phyloP scores from a whole-genome alignment of 2,888 invertebrate genomes.

The Ceramica pisi region DNA sequence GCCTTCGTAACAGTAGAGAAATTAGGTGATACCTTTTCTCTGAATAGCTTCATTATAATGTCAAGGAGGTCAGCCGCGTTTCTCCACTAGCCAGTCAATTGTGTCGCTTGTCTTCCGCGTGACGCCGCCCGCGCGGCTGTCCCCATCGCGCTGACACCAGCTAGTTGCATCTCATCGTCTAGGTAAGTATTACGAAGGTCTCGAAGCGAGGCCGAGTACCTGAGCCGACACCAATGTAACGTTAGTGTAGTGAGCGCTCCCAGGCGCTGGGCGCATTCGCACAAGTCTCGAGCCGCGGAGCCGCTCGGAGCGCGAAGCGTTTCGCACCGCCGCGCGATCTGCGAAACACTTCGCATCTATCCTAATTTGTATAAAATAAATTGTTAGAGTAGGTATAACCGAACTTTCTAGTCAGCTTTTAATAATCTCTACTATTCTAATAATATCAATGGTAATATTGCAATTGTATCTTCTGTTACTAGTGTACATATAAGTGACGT shows the following conservation, averaged over 20 bases:
- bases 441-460: conserved; percentile 83
- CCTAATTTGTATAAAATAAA: conserved; percentile 77
- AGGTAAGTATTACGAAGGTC: conserved; percentile 80
- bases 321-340: conserved; percentile 53
- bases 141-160: conserved; percentile 80
- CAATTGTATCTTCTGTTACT: conserved; percentile 84
- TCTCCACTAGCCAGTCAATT: conserved; percentile 84
- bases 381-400: conserved; percentile 87
- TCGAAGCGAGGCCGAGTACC: conserved; percentile 85
- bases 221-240: conserved; percentile 84
- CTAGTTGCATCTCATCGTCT: conserved; percentile 82
- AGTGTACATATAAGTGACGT: conserved; percentile 81
- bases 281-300: conserved; percentile 61
- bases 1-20: conserved; percentile 90
- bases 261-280: conserved; percentile 61
- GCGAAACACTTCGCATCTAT: conserved; percentile 63
- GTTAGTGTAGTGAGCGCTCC: conserved; percentile 71
- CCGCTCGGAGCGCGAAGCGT: conserved; percentile 59
- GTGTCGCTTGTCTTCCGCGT: conserved; percentile 81
- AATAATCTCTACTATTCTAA: conserved; percentile 87
- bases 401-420: conserved; percentile 90
- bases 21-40: conserved; percentile 89
- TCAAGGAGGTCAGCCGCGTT: conserved; percentile 79
- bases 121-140: conserved; percentile 42
- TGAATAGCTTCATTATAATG: conserved; percentile 85